These are phyloP conservation scores for Tyrannus savana DNA, from an alignment of 2,113 vertebrate genomes.

Conservation along the genomic window DNA sequence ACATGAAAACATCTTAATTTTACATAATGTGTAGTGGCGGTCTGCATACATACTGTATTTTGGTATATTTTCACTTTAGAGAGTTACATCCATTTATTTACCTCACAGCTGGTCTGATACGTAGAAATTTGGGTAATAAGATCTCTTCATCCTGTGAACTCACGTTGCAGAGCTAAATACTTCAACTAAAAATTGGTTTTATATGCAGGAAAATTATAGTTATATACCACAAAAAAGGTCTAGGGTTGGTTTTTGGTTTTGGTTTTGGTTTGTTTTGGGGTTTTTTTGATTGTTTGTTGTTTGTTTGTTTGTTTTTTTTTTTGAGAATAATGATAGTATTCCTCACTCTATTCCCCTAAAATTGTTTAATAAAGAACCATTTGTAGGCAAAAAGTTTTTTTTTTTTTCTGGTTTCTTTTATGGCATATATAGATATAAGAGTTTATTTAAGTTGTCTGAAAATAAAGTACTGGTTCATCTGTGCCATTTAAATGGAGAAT, in stretches of 20 bases:
- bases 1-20: neutral
- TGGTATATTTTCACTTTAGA: neutral
- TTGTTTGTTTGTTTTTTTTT: neutral
- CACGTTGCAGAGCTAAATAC: neutral
- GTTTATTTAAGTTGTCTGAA: neutral
- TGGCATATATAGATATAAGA: neutral
- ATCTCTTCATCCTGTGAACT: neutral
- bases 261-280: too few species aligned
- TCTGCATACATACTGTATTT: neutral
- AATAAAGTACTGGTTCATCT: neutral
- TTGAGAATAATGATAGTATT: rapidly evolving
- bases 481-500: neutral
- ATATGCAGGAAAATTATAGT: too few species aligned
- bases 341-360: rapidly evolving
- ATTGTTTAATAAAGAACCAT: neutral
- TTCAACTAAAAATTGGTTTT: neutral
- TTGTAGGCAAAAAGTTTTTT: neutral
- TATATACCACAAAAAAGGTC: neutral
- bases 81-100: rapidly evolving
- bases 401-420: neutral
- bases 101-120: neutral
- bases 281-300: neutral
- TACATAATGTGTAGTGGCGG: neutral
- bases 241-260: too few species aligned
- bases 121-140: neutral